Conservation (phyloP, 2,113 vertebrate species). For the Leptobrachium ailaonicum region DNA sequence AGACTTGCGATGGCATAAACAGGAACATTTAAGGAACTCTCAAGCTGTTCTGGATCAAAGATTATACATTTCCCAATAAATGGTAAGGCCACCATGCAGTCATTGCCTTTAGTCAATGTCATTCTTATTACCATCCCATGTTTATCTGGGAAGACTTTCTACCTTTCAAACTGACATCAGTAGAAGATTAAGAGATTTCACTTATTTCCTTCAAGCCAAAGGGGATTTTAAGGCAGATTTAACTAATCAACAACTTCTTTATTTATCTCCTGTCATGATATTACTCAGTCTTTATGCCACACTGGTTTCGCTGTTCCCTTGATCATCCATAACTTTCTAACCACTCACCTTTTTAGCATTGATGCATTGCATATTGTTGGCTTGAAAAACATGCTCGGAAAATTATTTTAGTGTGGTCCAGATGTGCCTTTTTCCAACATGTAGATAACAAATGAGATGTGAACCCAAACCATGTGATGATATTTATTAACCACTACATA, state of each 20-base stretch:
- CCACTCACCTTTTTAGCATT: not conserved
- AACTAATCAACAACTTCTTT: not conserved
- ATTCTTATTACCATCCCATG: not conserved
- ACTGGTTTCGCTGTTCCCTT: not conserved
- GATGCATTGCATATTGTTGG: not conserved
- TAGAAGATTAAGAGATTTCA: not conserved
- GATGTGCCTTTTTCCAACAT: not conserved
- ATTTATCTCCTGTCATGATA: not conserved
- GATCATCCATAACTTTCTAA: not conserved
- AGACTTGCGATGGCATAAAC: not conserved
- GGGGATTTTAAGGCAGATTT: not conserved
- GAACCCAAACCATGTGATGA: not conserved
- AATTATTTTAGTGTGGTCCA: not conserved
- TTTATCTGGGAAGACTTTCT: not conserved
- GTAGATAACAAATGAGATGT: not conserved
- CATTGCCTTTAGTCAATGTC: not conserved
- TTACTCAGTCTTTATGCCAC: not conserved
- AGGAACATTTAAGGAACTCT: not conserved
- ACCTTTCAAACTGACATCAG: not conserved
- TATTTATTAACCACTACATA: not conserved
- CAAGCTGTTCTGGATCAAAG: not conserved
- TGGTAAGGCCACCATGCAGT: not conserved
- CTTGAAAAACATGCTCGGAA: not conserved
- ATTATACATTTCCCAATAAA: not conserved
- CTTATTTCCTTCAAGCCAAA: not conserved